Evolutionary conservation across 2,113 vertebrate genomes (phyloP).

Genomic region (Circaetus gallicus): DNA sequence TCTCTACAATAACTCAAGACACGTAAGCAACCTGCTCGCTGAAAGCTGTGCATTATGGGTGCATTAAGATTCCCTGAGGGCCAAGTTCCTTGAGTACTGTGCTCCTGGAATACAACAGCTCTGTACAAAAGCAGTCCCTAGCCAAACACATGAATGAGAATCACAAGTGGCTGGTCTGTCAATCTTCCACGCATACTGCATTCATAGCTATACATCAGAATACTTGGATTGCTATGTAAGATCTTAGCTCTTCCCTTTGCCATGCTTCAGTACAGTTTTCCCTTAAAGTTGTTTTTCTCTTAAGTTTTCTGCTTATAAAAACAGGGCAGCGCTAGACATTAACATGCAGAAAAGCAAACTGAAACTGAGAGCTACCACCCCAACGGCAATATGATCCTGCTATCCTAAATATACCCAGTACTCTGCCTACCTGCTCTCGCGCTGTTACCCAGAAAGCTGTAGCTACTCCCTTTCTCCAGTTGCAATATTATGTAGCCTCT

Average conservation of each 20-base stretch:
- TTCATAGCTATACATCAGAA: background rate
- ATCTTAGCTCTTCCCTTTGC: background rate
- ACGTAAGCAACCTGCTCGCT: background rate
- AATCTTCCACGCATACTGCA: background rate
- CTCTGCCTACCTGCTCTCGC: accelerated
- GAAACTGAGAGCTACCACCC: constrained; percentile 1
- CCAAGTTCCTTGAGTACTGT: background rate
- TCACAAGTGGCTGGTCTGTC: constrained; percentile 35
- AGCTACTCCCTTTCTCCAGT: background rate
- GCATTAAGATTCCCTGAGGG: constrained; percentile 24
- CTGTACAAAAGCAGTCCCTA: constrained; percentile 31
- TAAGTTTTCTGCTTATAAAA: background rate
- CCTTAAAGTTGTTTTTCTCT: constrained; percentile 1
- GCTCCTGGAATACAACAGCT: constrained; percentile 30
- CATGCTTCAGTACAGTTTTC: background rate
- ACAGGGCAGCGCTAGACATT: background rate
- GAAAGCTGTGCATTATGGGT: background rate
- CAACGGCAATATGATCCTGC: background rate
- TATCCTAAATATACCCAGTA: background rate
- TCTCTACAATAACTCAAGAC: background rate
- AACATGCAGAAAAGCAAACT: background rate
- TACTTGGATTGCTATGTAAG: background rate
- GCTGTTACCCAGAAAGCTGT: background rate
- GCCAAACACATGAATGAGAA: constrained; percentile 18
- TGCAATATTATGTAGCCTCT: background rate